Percentiles rank a stretch among this genome's conserved stretches.
These are phyloP conservation scores for Dynastes maya DNA, from an alignment of 2,888 invertebrate genomes.

Conservation along the genomic window DNA sequence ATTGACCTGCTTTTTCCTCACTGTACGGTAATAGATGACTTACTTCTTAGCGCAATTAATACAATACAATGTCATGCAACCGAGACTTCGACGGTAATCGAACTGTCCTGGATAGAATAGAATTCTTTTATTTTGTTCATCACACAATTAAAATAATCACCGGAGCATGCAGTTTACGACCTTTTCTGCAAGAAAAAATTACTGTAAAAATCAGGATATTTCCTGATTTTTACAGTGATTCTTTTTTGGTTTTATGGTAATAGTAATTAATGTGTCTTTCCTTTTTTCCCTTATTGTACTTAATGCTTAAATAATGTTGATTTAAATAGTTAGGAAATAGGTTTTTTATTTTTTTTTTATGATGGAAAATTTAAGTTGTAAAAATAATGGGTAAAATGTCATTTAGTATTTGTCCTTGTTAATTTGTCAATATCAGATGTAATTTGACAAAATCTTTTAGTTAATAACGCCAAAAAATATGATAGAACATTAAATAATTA, in stretches of 20 bases:
- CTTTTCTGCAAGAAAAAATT: neutral
- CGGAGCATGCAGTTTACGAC: neutral
- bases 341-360: neutral
- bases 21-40: neutral
- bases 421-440: no score
- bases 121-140: neutral
- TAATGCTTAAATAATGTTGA: neutral
- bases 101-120: neutral
- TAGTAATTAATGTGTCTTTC: neutral
- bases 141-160: neutral
- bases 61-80: neutral
- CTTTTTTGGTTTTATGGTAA: neutral
- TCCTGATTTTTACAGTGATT: neutral
- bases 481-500: no score
- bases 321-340: neutral
- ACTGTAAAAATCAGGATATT: neutral
- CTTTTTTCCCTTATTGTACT: neutral
- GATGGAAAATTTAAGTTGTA: neutral
- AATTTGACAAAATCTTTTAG: no score
- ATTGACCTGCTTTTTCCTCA: constrained; percentile 25
- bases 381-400: no score
- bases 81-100: neutral
- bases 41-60: constrained; percentile 14
- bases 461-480: no score
- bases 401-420: no score